Percentiles rank a stretch among this genome's conserved stretches.
Conservation (phyloP, 2,113 vertebrate species). For the Chloebia gouldiae region DNA sequence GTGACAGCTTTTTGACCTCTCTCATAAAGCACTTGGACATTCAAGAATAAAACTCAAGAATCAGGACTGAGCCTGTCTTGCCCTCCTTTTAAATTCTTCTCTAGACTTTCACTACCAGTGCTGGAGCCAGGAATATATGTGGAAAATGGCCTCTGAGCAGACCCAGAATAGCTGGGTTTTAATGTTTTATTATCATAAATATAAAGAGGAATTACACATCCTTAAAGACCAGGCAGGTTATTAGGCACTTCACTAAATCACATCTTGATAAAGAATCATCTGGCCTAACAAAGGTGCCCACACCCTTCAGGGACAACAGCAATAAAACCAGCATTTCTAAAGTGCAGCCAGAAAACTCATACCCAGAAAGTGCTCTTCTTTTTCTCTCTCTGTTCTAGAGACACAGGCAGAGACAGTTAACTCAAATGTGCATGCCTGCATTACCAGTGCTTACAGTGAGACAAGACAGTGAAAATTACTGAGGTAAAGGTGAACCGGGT, state of each 20-base stretch:
- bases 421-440: neutral
- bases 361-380: neutral
- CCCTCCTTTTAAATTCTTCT: neutral
- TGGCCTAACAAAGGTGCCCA: neutral
- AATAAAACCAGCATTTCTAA: neutral
- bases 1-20: neutral
- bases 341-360: neutral
- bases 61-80: neutral
- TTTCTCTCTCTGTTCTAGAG: neutral
- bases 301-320: neutral
- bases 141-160: neutral
- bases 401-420: neutral
- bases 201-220: neutral
- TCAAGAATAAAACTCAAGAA: neutral
- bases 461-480: neutral
- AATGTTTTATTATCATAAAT: neutral
- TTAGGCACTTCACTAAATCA: neutral
- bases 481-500: neutral
- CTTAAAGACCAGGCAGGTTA: neutral
- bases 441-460: neutral
- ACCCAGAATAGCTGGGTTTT: neutral
- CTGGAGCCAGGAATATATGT: neutral
- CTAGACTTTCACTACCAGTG: neutral
- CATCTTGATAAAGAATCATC: neutral
- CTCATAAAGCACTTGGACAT: neutral